Percentiles rank a stretch among this genome's conserved stretches.
Evolutionary conservation across 2,113 vertebrate genomes (phyloP).

Genomic region (Lasiurus borealis): DNA sequence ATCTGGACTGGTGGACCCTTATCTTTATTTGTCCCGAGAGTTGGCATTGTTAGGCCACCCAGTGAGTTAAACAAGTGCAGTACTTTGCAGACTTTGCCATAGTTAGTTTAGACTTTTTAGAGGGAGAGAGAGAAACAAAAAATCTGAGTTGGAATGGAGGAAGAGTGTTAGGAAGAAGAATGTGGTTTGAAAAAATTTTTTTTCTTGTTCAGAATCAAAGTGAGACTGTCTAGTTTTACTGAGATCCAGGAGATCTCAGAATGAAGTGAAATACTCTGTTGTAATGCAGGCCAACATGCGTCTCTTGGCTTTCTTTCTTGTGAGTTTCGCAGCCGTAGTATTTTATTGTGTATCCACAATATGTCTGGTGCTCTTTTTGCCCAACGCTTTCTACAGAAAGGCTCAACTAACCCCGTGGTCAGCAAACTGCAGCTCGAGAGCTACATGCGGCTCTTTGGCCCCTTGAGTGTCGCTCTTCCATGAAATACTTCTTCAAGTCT

Average conservation of each 20-base stretch:
- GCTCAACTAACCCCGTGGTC: background rate
- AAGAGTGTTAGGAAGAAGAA: slow-evolving; percentile 27
- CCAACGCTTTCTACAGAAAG: background rate
- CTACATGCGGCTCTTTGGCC: no score
- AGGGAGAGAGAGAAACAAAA: background rate
- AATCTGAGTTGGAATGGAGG: background rate
- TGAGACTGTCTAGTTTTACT: background rate
- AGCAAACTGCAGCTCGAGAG: no score
- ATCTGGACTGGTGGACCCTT: background rate
- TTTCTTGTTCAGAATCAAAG: slow-evolving; percentile 1
- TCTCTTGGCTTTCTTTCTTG: background rate
- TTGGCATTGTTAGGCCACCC: background rate
- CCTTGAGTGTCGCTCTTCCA: no score
- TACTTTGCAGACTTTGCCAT: slow-evolving; percentile 2
- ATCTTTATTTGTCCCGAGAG: slow-evolving; percentile 18
- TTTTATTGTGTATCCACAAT: background rate
- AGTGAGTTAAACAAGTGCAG: slow-evolving; percentile 11
- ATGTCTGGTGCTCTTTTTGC: background rate
- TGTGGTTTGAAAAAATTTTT: background rate
- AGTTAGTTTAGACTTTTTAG: background rate
- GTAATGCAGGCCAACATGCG: background rate
- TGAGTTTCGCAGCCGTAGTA: background rate
- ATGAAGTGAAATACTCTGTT: background rate
- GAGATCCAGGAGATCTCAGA: background rate
- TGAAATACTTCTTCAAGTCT: no score